Percentiles rank a stretch among this genome's conserved stretches.
Evolutionary conservation across 2,888 invertebrate genomes (phyloP).

Genomic region (Myathropa florea): DNA sequence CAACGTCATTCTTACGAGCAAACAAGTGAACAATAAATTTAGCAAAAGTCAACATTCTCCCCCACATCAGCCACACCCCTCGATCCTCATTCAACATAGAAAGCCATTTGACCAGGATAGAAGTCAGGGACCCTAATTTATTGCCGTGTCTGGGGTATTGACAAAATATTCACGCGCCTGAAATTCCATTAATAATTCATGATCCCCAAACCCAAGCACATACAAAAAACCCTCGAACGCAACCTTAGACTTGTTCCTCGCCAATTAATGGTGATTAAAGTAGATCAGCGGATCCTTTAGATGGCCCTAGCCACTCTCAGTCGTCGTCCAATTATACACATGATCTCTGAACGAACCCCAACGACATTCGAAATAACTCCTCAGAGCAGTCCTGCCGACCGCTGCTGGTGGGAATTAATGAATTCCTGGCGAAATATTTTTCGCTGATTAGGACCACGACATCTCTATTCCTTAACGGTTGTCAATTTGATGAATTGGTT

Average conservation of each 20-base stretch:
- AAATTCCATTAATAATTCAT: slow-evolving; percentile 68
- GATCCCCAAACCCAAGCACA: not conserved
- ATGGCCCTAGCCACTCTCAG: not conserved
- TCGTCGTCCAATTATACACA: slow-evolving; percentile 48
- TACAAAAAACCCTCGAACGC: slow-evolving; percentile 12
- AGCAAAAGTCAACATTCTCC: not conserved
- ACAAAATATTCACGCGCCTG: slow-evolving; percentile 70
- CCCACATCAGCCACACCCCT: not conserved
- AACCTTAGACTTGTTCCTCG: slow-evolving; percentile 4
- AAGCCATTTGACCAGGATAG: not conserved
- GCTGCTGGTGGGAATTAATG: slow-evolving; percentile 64
- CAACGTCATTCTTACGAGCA: too few relatives aligned
- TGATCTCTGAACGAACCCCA: slow-evolving; percentile 29
- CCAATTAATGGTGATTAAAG: slow-evolving; percentile 69
- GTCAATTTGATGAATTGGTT: slow-evolving; percentile 69
- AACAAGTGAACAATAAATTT: too few relatives aligned
- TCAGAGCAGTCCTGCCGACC: not conserved
- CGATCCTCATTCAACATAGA: not conserved
- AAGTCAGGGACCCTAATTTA: slow-evolving; percentile 36
- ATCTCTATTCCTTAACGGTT: slow-evolving; percentile 62
- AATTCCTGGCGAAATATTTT: slow-evolving; percentile 64
- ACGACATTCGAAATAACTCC: slow-evolving; percentile 54
- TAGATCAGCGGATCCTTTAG: slow-evolving; percentile 50
- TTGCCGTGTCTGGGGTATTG: slow-evolving; percentile 61
- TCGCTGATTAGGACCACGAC: slow-evolving; percentile 54